Percentiles rank a stretch among this genome's conserved stretches.
Evolutionary conservation across 2,113 vertebrate species (phyloP).

Genomic region (Pteropus alecto): DNA sequence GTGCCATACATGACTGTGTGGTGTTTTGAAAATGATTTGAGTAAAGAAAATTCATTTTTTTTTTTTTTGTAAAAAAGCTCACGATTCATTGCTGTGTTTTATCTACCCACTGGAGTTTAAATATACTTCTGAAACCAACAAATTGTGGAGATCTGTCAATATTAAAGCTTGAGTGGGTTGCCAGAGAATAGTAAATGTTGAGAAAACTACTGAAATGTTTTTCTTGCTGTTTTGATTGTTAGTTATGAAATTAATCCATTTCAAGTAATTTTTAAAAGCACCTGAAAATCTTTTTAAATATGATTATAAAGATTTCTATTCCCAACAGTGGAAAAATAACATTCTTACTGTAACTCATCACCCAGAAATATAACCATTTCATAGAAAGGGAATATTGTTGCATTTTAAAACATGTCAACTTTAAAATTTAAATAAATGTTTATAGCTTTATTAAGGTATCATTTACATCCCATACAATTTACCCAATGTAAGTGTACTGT

Average conservation of each 20-base stretch:
- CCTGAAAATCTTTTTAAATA: not conserved
- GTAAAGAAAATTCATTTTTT: not conserved
- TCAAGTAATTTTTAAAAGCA: not conserved
- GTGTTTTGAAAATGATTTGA: not conserved
- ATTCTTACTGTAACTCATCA: not conserved
- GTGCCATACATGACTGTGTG: not conserved
- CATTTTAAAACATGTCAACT: not conserved
- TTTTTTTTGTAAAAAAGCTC: not conserved
- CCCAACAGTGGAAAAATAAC: not conserved
- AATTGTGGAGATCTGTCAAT: not conserved
- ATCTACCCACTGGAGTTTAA: not conserved
- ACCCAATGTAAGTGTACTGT: not conserved
- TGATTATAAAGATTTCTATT: not conserved
- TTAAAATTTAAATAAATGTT: not conserved
- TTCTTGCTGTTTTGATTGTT: constrained; percentile 5
- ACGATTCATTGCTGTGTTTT: not conserved
- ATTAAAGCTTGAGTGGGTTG: not conserved
- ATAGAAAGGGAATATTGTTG: not conserved
- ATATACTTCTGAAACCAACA: not conserved
- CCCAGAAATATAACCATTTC: not conserved
- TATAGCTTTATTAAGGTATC: not conserved
- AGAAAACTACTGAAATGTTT: not conserved
- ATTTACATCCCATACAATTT: not conserved
- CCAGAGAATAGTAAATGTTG: not conserved
- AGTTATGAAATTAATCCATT: not conserved